Base-by-base conservation (phyloP, 2,888 invertebrate species). In the Hirudinaria manillensis region DNA sequence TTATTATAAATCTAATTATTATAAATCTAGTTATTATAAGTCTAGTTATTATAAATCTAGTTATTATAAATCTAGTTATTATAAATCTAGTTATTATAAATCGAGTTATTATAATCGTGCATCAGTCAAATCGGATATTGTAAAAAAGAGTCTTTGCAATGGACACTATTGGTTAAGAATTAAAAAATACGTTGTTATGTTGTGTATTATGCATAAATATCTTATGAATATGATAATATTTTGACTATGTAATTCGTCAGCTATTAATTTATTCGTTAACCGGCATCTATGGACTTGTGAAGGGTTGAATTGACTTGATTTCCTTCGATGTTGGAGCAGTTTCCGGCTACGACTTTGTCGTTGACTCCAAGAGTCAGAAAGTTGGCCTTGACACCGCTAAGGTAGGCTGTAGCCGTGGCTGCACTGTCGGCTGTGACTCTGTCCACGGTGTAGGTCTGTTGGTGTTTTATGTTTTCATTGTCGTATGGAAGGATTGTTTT, bases 391-490 rank as follows among this genome's bases (percentile, higher is more conserved):
- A 92, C 90, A 0, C 94, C 94, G 71, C 89, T 88, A 81, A 94
- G 91, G 72, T 93, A 86, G 0, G 94, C 94, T 0, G 94, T 94
- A 0, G 93, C 94, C 0, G 94, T 91, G 70, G 91, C 91, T 0
- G 93, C 92, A 0, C 94, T 94, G 83, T 95, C 95, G 0, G 94
- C 91, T 0, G 93, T 92, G 87, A 92, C 90, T 82, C 90, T 91
- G 83, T 95, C 89, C 0, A 91, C 90, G 77, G 91, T 91, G 83
- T 94, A 95, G 0, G 94, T 94, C 93, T 93, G 85, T 34, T 76
- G 72, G 51, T 56, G 61, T 36, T 3, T 36, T 36, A 36, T 3
- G 36, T 36, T 36, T 10, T 36, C 36, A 36, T 36, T 36, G 36
- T 10, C 3, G 36, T 36, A 36, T 6, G 3, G 10, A 36, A 36